Evolutionary conservation across 2,888 invertebrate genomes (phyloP).

Genomic region (Apodemia mormo): DNA sequence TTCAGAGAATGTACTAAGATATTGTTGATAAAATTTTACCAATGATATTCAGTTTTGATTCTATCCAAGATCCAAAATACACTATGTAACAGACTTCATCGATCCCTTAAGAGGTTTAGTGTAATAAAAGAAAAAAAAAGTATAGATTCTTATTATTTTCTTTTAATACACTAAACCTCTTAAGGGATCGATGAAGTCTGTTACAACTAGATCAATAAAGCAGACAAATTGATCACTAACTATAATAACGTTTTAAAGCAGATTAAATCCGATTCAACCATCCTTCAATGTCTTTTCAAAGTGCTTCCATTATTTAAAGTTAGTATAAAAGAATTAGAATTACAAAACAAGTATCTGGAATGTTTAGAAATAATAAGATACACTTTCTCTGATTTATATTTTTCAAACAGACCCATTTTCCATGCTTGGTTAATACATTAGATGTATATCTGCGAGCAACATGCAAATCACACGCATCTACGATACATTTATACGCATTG

Average conservation of each 20-base stretch:
- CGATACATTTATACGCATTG: constrained; percentile 13
- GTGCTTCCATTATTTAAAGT: neutral
- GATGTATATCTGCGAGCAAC: neutral
- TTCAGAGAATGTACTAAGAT: too few relatives aligned
- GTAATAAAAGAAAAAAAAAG: too few relatives aligned
- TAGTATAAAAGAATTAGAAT: constrained; percentile 7
- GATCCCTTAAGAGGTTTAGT: too few relatives aligned
- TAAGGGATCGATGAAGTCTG: too few relatives aligned
- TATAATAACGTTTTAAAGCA: neutral
- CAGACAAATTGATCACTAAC: too few relatives aligned
- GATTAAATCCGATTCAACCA: neutral
- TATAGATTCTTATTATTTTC: too few relatives aligned
- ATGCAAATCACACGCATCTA: constrained; percentile 11
- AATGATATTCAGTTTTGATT: too few relatives aligned
- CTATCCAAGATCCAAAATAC: too few relatives aligned
- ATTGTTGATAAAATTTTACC: too few relatives aligned
- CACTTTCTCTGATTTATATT: constrained; percentile 18
- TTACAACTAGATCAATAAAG: too few relatives aligned
- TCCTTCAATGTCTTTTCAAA: constrained; percentile 1
- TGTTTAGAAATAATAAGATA: constrained; percentile 15
- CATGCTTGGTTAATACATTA: constrained; percentile 14
- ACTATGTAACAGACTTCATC: too few relatives aligned
- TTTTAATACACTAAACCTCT: too few relatives aligned
- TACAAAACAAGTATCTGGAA: constrained; percentile 6
- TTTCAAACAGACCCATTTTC: constrained; percentile 15